Conservation (phyloP, 2,888 invertebrate genomes). For the Drosophila subquinaria region DNA sequence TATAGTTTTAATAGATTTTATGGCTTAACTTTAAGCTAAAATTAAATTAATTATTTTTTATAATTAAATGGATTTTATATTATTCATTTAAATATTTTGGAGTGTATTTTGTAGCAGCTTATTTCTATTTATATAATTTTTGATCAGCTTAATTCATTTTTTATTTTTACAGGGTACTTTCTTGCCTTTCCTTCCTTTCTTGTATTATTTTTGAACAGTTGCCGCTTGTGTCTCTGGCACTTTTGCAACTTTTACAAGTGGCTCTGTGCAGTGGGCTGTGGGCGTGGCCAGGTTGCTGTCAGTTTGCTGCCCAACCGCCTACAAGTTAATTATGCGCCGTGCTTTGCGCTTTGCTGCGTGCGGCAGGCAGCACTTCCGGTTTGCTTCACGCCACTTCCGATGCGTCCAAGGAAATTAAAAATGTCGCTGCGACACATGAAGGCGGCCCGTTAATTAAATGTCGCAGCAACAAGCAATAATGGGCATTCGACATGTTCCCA, state of each 20-base stretch:
- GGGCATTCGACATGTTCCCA: slow-evolving; percentile 17
- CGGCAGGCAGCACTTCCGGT: slow-evolving; percentile 66
- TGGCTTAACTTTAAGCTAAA: too few species aligned
- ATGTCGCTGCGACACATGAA: slow-evolving; percentile 58
- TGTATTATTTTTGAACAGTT: neutral
- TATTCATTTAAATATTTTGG: too few species aligned
- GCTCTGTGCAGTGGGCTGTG: slow-evolving; percentile 36
- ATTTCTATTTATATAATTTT: too few species aligned
- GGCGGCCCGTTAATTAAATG: slow-evolving; percentile 69
- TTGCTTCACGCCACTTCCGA: slow-evolving; percentile 66
- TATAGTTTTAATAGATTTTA: too few species aligned
- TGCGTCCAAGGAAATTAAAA: slow-evolving; percentile 75
- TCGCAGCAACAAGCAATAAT: slow-evolving; percentile 54
- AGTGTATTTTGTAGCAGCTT: too few species aligned
- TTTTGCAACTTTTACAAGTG: slow-evolving; percentile 50
- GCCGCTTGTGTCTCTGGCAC: slow-evolving; percentile 7
- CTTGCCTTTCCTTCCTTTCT: neutral
- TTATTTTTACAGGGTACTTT: slow-evolving; percentile 7
- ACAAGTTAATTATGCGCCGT: slow-evolving; percentile 76
- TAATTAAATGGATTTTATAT: too few species aligned
- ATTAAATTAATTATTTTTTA: too few species aligned
- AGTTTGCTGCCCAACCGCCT: slow-evolving; percentile 39
- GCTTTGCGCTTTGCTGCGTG: slow-evolving; percentile 57
- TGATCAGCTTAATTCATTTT: neutral
- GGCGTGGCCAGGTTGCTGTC: slow-evolving; percentile 50